Evolutionary conservation across 2,113 vertebrate species (phyloP), one percentile per base, ranked within the genome.

Genomic region (Rhinoptilus africanus): DNA sequence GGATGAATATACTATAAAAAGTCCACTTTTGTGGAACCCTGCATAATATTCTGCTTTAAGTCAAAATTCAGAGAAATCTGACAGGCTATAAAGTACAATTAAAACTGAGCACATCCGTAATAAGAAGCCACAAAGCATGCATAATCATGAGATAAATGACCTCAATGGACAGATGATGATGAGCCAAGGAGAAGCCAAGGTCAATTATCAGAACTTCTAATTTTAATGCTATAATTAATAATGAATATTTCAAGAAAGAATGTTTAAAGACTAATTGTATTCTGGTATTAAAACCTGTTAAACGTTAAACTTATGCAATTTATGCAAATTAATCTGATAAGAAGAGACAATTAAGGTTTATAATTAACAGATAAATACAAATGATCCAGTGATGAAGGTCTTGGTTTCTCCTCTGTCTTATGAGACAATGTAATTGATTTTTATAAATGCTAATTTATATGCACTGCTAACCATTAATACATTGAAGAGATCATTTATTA

Each of bases 291-390:
- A 98, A 98, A 98, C 97, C 96, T 97, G 97, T 97, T 98, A 98
- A 98, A 98, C 81, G 2, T 98, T 97, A 97, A 98, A 98, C 97
- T 98, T 98, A 97, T 97, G 97, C 97, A 97, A 98, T 98, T 98
- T 98, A 98, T 97, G 98, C 97, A 98, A 98, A 98, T 98, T 98
- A 98, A 98, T 98, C 97, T 98, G 98, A 98, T 98, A 98, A 98
- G 98, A 97, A 87, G 97, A 98, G 97, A 98, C 98, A 98, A 98
- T 98, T 98, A 98, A 95, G 97, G 97, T 97, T 98, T 98, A 98
- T 98, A 98, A 98, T 98, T 98, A 98, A 98, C 98, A 98, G 98
- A 98, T 98, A 98, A 98, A 98, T 98, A 98, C 97, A 98, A 98
- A 98, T 98, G 98, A 98, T 98, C 98, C 97, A 93, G 78, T 96